Base-by-base conservation (phyloP, 2,888 invertebrate species). In the Pollenia amentaria region DNA sequence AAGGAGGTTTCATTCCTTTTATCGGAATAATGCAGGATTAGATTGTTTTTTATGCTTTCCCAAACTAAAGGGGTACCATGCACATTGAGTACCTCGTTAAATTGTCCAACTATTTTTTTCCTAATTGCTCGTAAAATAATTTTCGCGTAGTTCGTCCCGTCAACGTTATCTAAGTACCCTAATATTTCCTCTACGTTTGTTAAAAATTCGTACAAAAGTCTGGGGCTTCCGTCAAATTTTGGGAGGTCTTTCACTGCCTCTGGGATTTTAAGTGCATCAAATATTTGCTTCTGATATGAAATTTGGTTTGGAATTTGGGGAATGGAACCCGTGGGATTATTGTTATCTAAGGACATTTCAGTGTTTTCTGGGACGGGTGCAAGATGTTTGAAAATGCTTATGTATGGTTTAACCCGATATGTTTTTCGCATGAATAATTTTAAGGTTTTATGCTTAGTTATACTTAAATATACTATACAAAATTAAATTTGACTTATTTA, bases 31-130 rank as follows among this genome's bases (percentile, higher is more conserved):
- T 87, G 87, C n/a, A 83, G 62, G 18, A 88, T 87, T n/a, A 88
- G 70, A 79, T 88, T 89, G 46, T 42, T 46, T 65, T 77, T 65
- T 38, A 77, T 65, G 77, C 65, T n/a, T 51, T 51, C 51, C 51
- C 51, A 51, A 51, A 51, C 51, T n/a, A 51, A 51, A n/a, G 51
- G 51, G 11, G 85, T 88, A 4, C 88, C 88, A 38, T 88, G 88
- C 76, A 88, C 85, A 51, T 87, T 89, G 9, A 88, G 69, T 12
- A 87, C 83, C 53, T 88, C 88, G 42, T 89, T 88, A n/a, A 88
- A 88, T 64, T 84, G 70, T 0, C 88, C 85, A n/a, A 57, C 76
- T 46, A 88, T 88, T 85, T 89, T 88, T 64, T 89, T 88, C 14
- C 88, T 78, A 78, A 88, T 86, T 12, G 85, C 72, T 4, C 87